Conservation (phyloP, 2,888 invertebrate genomes). For the Ectemnius lituratus region DNA sequence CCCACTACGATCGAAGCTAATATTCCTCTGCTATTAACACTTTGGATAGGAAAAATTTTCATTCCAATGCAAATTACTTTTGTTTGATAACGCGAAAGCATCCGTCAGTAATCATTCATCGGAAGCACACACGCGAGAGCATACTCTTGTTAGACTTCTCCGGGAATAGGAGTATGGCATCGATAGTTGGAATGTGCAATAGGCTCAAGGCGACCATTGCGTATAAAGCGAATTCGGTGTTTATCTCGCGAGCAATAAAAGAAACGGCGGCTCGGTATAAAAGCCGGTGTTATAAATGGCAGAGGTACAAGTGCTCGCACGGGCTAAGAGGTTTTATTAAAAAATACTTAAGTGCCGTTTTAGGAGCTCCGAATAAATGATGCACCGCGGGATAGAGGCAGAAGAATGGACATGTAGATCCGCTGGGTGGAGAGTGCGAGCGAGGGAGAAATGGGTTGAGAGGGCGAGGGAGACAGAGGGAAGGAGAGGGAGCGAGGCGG, state of each 20-base stretch:
- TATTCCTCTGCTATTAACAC: not conserved
- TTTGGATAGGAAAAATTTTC: not conserved
- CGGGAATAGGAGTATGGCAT: too few relatives aligned
- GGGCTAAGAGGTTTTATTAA: conserved; percentile 50
- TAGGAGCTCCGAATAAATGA: conserved; percentile 51
- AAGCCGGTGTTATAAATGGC: conserved; percentile 39
- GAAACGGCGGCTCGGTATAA: not conserved
- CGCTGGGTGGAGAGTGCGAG: conserved; percentile 32
- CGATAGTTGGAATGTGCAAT: too few relatives aligned
- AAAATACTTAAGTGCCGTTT: conserved; percentile 50
- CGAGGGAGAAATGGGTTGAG: conserved; percentile 26
- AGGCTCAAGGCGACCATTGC: too few relatives aligned
- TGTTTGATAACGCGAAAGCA: not conserved
- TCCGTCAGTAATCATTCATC: not conserved
- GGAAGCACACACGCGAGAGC: not conserved
- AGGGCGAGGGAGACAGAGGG: conserved; percentile 44
- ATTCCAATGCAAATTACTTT: not conserved
- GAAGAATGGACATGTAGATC: conserved; percentile 46
- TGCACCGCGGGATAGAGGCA: conserved; percentile 45
- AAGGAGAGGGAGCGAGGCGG: conserved; percentile 37
- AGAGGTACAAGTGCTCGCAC: conserved; percentile 37
- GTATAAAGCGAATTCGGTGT: conserved; percentile 23
- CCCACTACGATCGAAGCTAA: too few relatives aligned
- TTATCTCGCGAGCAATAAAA: conserved; percentile 24
- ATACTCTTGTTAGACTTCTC: not conserved